Evolutionary conservation across 2,113 vertebrate species (phyloP), one percentile per base, ranked within the genome.

Genomic region (Lophius piscatorius): DNA sequence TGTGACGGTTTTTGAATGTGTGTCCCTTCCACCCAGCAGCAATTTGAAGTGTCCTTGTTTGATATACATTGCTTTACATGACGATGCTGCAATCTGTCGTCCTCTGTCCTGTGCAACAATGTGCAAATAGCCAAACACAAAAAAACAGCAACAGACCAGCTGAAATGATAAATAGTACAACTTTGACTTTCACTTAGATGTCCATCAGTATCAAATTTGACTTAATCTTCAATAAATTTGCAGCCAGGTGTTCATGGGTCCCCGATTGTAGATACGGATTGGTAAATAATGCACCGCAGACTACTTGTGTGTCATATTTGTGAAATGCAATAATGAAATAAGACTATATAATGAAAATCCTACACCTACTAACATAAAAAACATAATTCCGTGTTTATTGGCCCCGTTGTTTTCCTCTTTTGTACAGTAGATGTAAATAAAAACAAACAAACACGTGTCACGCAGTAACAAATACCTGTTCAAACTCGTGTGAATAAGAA

Each of bases 341-440:
- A 48, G 21, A 1, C 60, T 21, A 51, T n/a, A n/a, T n/a, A n/a
- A n/a, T 41, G 59, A 49, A 67, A 85, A 80, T 76, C 78, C 81
- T 67, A 80, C 81, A 85, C 66, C 2, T 74, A 76, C 44, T 76
- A 76, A 78, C 81, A 67, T 52, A 20, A 33, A 49, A 35, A 70
- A 39, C 33, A 42, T 70, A 34, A 63, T 23, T 74, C 59, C 33
- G 45, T 57, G 58, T 64, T 35, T 65, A 38, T 65, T 41, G 40
- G 50, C 64, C 70, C 45, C 49, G 20, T n/a, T 69, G 51, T 58
- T 57, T 52, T 56, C 49, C 21, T 54, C 41, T 70, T 80, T 74
- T 84, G 77, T 83, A 84, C 66, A 81, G 61, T 78, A 69, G 68
- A 72, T 81, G 82, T 87, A 85, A 85, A 82, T 87, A 81, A 35